Base-by-base conservation (phyloP, 53 echinoderm and acorn worm species). In the Echinarachnius parma region DNA sequence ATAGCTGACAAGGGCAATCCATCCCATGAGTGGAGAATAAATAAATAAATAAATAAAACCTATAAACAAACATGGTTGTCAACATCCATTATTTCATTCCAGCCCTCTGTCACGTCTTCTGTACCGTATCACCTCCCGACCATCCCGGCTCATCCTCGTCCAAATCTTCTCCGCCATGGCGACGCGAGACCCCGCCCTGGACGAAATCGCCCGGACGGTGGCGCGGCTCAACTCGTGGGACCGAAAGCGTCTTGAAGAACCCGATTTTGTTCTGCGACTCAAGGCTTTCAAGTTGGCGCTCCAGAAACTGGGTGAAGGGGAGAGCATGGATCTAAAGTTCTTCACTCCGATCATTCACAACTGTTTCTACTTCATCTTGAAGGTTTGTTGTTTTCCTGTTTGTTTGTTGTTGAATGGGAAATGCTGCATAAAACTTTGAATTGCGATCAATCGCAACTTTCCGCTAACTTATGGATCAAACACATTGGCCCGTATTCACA, bases 281-380 rank as follows among this genome's bases (percentile, higher is more conserved):
- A 75, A 66, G 20, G 79, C 85, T 59, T 96, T 91, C 77, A 75
- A 53, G 58, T 27, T 48, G 45, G 82, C 79, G 71, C 81, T 82
- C 81, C 47, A 81, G 79, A 84, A 63, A 39, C 63, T 96, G 1
- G 82, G 35, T 18, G 65, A 76, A 29, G 84, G 78, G 64, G 66
- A 66, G 20, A 57, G 48, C 3, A 20, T 90, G 16, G 83, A 90
- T 18, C 48, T 90, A 48, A 56, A 52, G 8, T 86, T 81, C 50
- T 60, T 90, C 28, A 82, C 85, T 34, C 90, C 90, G 16, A 45
- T 69, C 13, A 53, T 69, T 23, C 80, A 91, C 36, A 90, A 91
- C 52, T 84, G 89, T 49, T 91, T 95, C 80, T 85, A 87, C 64
- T 91, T 91, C 75, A 86, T 95, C 15, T 46, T 87, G 48, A 95